Conservation (phyloP, 1,140 invertebrate species). For the Chironomus tepperi region DNA sequence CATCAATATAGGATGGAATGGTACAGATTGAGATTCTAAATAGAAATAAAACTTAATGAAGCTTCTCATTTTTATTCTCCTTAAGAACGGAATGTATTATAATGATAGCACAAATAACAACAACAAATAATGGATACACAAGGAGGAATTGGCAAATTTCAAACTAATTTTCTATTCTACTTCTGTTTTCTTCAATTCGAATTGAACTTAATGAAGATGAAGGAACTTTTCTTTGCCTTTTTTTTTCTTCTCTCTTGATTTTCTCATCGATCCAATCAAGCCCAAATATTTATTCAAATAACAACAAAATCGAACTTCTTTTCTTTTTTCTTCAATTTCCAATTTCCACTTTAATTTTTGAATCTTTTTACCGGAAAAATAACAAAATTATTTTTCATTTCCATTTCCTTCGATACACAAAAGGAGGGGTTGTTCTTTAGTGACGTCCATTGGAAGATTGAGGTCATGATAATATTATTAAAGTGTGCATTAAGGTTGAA, state of each 20-base stretch:
- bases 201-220: constrained; percentile 10
- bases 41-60: constrained; percentile 23
- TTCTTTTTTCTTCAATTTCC: neutral
- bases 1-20: neutral
- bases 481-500: no score
- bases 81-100: neutral
- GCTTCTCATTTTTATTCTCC: constrained; percentile 19
- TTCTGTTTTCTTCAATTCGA: neutral
- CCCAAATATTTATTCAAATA: constrained; percentile 10
- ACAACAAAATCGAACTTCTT: constrained; percentile 5
- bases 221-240: neutral
- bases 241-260: no score
- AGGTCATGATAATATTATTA: no score
- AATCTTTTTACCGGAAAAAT: neutral
- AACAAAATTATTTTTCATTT: constrained; percentile 1
- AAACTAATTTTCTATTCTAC: constrained; percentile 3
- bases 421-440: no score
- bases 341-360: neutral
- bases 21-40: neutral
- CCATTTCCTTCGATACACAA: neutral
- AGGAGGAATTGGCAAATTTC: neutral
- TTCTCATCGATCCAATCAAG: neutral
- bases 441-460: no score
- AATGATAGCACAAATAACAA: neutral
- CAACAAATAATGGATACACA: neutral